phyloP scores from a whole-genome alignment of 2,113 vertebrate species.

The Odobenus rosmarus region DNA sequence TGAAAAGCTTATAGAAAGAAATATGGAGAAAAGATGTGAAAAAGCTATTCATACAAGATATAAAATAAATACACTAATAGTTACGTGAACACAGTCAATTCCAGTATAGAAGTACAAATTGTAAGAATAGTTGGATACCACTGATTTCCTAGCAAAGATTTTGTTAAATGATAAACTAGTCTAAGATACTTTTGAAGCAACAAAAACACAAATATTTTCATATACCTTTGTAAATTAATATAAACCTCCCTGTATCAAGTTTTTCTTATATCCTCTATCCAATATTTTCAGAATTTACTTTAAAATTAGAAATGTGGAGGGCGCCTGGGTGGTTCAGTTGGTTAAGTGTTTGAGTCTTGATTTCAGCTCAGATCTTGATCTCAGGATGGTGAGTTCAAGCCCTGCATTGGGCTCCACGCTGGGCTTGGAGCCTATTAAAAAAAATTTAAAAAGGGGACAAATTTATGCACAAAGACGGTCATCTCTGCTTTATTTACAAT shows the following conservation, averaged over 20 bases:
- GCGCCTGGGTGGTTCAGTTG: background rate
- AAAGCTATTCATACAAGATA: background rate
- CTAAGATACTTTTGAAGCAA: background rate
- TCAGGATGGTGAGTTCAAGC: background rate
- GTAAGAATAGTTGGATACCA: background rate
- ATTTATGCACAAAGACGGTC: background rate
- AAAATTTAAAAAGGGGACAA: background rate
- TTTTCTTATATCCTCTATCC: background rate
- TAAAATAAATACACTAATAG: slow-evolving; percentile 5
- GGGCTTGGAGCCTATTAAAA: background rate
- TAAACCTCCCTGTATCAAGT: background rate
- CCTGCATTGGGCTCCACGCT: background rate
- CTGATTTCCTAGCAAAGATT: background rate
- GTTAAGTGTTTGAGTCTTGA: background rate
- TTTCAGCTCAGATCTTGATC: background rate
- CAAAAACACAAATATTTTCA: background rate
- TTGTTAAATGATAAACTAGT: background rate
- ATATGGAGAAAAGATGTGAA: background rate
- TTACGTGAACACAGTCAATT: background rate
- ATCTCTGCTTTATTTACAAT: background rate
- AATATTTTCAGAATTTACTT: background rate
- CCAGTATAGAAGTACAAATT: background rate
- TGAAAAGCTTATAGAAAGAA: slow-evolving; percentile 10
- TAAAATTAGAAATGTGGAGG: background rate
- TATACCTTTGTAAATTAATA: background rate